A percentile compares a stretch with the other conserved stretches of the same genome.
These are phyloP conservation scores for Drosophila sp. DNA, from an alignment of 1,140 invertebrate species.

Conservation along the genomic window DNA sequence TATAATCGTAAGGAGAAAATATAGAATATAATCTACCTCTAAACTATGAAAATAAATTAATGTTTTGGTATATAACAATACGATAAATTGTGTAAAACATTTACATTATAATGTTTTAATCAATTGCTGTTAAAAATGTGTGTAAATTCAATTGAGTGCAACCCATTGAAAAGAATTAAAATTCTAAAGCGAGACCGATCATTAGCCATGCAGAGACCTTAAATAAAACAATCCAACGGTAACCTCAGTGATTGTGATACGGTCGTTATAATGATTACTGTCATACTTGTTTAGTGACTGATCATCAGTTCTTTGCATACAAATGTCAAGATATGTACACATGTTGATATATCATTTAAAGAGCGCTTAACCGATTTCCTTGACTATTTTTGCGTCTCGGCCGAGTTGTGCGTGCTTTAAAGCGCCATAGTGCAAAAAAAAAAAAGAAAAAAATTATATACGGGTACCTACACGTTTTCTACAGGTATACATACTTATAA, in stretches of 20 bases:
- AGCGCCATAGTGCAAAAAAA: conserved; percentile 48
- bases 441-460: conserved; percentile 48
- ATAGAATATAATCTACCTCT: too few relatives aligned
- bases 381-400: conserved; percentile 61
- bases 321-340: conserved; percentile 22
- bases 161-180: conserved; percentile 18
- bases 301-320: conserved; percentile 47
- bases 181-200: conserved; percentile 14
- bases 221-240: conserved; percentile 21
- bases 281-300: conserved; percentile 37
- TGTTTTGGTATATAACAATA: too few relatives aligned
- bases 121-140: neutral
- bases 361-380: conserved; percentile 49
- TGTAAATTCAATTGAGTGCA: neutral
- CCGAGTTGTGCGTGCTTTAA: conserved; percentile 63
- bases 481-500: conserved; percentile 18
- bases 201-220: conserved; percentile 42
- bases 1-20: too few relatives aligned
- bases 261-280: conserved; percentile 10
- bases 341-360: conserved; percentile 5
- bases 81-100: too few relatives aligned
- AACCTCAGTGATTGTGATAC: conserved; percentile 34
- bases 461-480: conserved; percentile 58
- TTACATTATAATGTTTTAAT: too few relatives aligned
- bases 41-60: neutral